Conservation (phyloP, 2,888 invertebrate species). For the Chirona hameri region DNA sequence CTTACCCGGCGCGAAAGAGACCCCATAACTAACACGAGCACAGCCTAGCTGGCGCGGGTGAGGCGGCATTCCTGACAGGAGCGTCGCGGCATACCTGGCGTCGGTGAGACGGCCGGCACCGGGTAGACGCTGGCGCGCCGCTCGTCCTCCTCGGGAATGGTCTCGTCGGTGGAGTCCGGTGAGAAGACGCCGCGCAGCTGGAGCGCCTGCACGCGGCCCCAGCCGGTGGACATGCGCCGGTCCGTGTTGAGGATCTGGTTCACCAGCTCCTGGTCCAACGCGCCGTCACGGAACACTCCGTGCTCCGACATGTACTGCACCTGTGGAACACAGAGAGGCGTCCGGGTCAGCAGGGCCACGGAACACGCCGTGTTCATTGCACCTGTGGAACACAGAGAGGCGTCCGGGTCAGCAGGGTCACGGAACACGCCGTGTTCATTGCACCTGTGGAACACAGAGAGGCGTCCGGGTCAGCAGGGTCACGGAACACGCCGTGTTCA, state of each 20-base stretch:
- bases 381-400: too few species aligned
- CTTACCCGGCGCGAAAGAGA: too few species aligned
- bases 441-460: background rate
- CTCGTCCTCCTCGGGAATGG: constrained; percentile 22
- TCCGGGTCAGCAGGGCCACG: background rate
- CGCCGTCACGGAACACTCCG: constrained; percentile 2
- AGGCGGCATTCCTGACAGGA: too few species aligned
- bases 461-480: background rate
- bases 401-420: background rate
- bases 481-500: too few species aligned
- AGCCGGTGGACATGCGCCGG: constrained; percentile 27
- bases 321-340: background rate
- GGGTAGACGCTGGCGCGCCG: constrained; percentile 12
- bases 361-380: too few species aligned
- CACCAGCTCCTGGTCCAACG: constrained; percentile 14
- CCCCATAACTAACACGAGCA: too few species aligned
- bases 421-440: constrained; percentile 10
- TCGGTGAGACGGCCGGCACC: background rate
- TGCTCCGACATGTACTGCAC: constrained; percentile 5
- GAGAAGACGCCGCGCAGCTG: constrained; percentile 3
- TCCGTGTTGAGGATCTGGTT: constrained; percentile 13
- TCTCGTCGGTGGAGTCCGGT: background rate
- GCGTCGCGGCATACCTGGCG: too few species aligned
- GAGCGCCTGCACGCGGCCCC: constrained; percentile 28
- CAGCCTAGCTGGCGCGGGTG: too few species aligned